Evolutionary conservation across 2,797 vertebrate genomes (phyloP), one percentile per base, ranked within the genome.

Genomic region (Sarcoramphus papa): DNA sequence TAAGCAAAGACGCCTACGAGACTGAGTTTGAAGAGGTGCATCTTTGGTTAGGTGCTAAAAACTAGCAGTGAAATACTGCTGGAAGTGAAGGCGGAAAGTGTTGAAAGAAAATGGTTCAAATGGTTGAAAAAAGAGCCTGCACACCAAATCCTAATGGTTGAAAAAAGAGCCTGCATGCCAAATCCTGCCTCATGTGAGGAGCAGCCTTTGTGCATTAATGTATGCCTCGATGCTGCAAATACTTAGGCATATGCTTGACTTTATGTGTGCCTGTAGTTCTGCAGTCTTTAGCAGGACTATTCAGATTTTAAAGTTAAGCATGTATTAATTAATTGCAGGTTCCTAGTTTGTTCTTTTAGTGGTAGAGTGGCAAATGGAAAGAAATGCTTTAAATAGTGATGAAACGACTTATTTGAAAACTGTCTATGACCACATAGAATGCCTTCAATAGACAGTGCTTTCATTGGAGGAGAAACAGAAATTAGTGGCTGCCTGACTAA

Each of bases 1-100:
- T 28, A 8, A 57, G 16, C 30, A 25, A 21, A 3, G 28, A 2
- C 14, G 7, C 14, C 37, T 15, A 2, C 3, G 3, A 28, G 17
- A 16, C 2, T 8, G 48, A 28, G 18, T 10, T 40, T 30, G 40
- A 33, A 45, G 77, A 28, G 27, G 9, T 48, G 33, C 17, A 3
- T 15, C 40, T 54, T 65, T 16, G n/a, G 24, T 57, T 50, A 11
- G 45, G 35, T 41, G 74, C 40, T 70, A 35, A 67, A 93, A 63
- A 16, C 31, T 9, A 37, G 11, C 37, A 21, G 35, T 28, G 50
- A 40, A 79, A n/a, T 33, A 22, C 8, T n/a, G 25, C 33, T 30
- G 41, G 59, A 45, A n/a, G 28, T 6, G 31, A 64, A 28, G n/a
- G 31, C 2, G 16, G 50, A 28, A 70, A 16, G 21, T 9, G 30